Base-by-base conservation (phyloP, 2,113 vertebrate genomes). In the Prolemur simus region DNA sequence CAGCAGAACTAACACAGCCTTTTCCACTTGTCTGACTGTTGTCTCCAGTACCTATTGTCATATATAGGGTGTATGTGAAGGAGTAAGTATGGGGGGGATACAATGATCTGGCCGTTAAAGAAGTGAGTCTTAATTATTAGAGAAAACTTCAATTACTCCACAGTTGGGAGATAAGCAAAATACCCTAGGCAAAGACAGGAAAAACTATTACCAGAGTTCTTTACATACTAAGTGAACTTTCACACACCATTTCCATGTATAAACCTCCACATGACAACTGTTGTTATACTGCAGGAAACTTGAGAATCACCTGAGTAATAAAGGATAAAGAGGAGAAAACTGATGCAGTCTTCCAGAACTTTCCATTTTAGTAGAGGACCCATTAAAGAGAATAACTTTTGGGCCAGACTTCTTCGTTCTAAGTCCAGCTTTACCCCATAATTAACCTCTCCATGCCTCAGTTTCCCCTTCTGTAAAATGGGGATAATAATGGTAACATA, bases 171-270 rank as follows among this genome's bases (percentile, higher is more conserved):
- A 69, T 11, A 80, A 80, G 60, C 10, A 11, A 21, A 71, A 39
- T 5, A 63, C 60, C 71, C 49, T 12, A 45, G 37, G 32, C 34
- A 49, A 82, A 74, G 68, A 52, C 9, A 34, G 37, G 66, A 76
- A 49, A 91, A 56, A n/a, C 4, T 56, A 12, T 21, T 10, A 54
- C 42, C 45, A 3, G 10, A 25, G 29, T 25, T 32, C 45, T 74
- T 77, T 45, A 25, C 7, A 3, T 18, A 23, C 34, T 11, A 18
- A 84, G 45, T 39, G 74, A 93, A 47, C 37, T 81, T 80, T 80
- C 15, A 71, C 34, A n/a, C 0, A 14, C 34, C 78, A 5, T 1
- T n/a, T 34, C 29, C 21, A 1, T 3, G 27, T 66, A 1, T 2
- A 25, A 34, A 60, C 42, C 42, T 69, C 49, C 21, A 23, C 15